phyloP scores from a whole-genome alignment of 2,888 invertebrate species.

The Dusona sp. region DNA sequence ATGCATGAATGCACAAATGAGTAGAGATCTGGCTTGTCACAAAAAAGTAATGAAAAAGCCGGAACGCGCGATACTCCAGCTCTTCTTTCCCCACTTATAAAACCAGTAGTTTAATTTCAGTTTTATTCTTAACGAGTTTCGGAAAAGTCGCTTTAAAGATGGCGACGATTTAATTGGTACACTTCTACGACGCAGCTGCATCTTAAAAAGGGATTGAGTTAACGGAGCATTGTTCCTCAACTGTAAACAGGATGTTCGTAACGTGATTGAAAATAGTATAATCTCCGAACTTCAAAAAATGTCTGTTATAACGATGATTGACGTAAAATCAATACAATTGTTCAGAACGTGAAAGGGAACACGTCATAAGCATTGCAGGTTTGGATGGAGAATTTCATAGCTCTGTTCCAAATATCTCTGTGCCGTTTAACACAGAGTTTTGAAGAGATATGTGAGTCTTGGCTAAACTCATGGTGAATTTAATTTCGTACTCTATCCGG shows the following conservation, averaged over 20 bases:
- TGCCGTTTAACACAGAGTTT: conserved; percentile 36
- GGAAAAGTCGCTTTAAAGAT: conserved; percentile 75
- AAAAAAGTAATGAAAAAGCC: conserved; percentile 13
- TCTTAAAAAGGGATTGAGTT: conserved; percentile 12
- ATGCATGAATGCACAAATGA: conserved; percentile 41
- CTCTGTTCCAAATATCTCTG: not conserved
- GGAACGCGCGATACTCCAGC: not conserved
- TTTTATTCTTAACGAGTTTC: conserved; percentile 75
- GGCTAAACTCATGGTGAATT: conserved; percentile 43
- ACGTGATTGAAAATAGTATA: not conserved
- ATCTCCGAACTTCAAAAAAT: not conserved
- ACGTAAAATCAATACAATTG: not conserved
- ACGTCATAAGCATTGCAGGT: not conserved
- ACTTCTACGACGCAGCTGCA: conserved; percentile 12
- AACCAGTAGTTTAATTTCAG: conserved; percentile 73
- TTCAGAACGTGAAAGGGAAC: not conserved
- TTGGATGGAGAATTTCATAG: not conserved
- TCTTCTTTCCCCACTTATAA: conserved; percentile 46
- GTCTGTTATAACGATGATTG: not conserved
- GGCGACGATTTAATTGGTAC: conserved; percentile 71
- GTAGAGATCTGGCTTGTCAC: conserved; percentile 22
- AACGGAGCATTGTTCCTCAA: conserved; percentile 10
- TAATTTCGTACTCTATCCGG: conserved; percentile 48
- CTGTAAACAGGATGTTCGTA: conserved; percentile 1
- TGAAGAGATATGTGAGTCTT: conserved; percentile 39